Percentiles rank a stretch among this genome's conserved stretches.
Conservation (phyloP, 2,888 invertebrate species). For the Drosophila villosipedis region DNA sequence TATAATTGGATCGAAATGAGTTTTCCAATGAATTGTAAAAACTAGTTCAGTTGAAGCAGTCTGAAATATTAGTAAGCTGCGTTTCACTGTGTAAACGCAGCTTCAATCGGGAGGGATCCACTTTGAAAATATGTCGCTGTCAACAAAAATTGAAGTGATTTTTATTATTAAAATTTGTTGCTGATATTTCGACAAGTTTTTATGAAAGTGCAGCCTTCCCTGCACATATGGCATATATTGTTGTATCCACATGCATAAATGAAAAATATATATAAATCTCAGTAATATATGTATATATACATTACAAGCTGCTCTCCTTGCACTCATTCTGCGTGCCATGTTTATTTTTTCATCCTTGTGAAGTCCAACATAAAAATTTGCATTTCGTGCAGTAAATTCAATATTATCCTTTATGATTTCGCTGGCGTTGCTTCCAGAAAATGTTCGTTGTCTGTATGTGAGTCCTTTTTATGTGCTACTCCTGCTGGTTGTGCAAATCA, state of each 20-base stretch:
- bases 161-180: constrained; percentile 18
- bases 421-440: constrained; percentile 25
- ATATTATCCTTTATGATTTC: constrained; percentile 77
- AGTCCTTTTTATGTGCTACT: constrained; percentile 40
- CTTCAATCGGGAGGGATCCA: background rate
- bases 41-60: background rate
- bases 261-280: background rate
- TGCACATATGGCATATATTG: background rate
- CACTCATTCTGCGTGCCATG: background rate
- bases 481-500: constrained; percentile 56
- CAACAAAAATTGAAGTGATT: background rate
- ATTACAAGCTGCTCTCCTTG: constrained; percentile 1
- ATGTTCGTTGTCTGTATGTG: constrained; percentile 18
- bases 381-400: constrained; percentile 79
- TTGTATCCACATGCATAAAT: background rate
- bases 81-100: background rate
- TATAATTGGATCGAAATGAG: background rate
- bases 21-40: background rate
- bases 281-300: constrained; percentile 21
- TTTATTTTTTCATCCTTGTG: constrained; percentile 19
- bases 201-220: constrained; percentile 18
- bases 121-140: background rate
- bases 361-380: constrained; percentile 62
- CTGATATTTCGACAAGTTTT: constrained; percentile 22
- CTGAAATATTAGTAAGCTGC: background rate